Evolutionary conservation across 2,888 invertebrate species (phyloP).

Genomic region (Ephialtes manifestator): DNA sequence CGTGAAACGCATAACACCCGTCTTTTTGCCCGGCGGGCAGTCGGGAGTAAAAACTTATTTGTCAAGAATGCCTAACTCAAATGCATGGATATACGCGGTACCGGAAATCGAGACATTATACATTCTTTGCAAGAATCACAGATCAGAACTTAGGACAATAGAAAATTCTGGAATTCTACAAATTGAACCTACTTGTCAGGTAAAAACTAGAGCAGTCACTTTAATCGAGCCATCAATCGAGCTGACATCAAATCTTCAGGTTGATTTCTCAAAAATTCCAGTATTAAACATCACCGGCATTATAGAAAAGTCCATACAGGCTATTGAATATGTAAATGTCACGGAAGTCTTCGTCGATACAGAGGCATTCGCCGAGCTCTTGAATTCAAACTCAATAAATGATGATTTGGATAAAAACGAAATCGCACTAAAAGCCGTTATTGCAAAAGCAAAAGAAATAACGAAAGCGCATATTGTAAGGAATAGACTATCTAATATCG

Average conservation of each 20-base stretch:
- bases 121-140: constrained; percentile 9
- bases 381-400: constrained; percentile 6
- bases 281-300: no score
- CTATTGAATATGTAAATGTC: no score
- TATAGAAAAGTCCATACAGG: no score
- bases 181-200: constrained; percentile 44
- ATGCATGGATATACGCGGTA: constrained; percentile 42
- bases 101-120: neutral
- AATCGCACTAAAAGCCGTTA: no score
- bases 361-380: constrained; percentile 6
- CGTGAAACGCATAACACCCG: no score
- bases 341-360: constrained; percentile 15
- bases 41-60: constrained; percentile 36
- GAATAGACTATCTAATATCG: constrained; percentile 24
- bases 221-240: constrained; percentile 32
- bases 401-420: no score
- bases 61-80: constrained; percentile 12
- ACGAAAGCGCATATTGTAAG: constrained; percentile 9
- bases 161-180: constrained; percentile 37
- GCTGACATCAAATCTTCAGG: neutral
- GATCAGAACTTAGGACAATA: constrained; percentile 28
- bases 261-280: no score
- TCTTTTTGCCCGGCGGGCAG: no score
- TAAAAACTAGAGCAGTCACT: constrained; percentile 14
- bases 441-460: constrained; percentile 48